Percentiles rank a stretch among this genome's conserved stretches.
phyloP scores from a whole-genome alignment of 2,888 invertebrate genomes.

The Nemotelus nigrinus region DNA sequence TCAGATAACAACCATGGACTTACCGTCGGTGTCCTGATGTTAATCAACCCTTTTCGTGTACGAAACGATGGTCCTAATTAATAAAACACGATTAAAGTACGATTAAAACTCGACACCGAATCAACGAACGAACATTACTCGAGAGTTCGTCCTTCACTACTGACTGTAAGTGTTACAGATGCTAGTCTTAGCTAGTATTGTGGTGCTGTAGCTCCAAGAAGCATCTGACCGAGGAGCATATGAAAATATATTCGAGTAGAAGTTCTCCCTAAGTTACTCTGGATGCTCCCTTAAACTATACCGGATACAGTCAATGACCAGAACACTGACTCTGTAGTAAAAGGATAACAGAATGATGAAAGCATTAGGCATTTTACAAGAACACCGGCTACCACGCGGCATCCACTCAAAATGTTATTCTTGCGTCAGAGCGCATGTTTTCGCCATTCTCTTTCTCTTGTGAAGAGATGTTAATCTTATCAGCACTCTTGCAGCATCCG shows the following conservation, averaged over 20 bases:
- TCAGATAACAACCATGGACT: too few relatives aligned
- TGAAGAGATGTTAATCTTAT: too few relatives aligned
- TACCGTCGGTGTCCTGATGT: too few relatives aligned
- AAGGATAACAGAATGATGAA: not conserved
- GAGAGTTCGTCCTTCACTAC: not conserved
- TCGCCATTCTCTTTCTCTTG: not conserved
- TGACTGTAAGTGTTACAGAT: too few relatives aligned
- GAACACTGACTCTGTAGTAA: slow-evolving; percentile 2
- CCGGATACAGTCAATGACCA: not conserved
- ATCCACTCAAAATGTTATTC: not conserved
- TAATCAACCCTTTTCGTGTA: too few relatives aligned
- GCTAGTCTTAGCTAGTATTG: not conserved
- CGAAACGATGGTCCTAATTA: too few relatives aligned
- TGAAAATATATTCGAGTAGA: too few relatives aligned
- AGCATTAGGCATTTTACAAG: not conserved
- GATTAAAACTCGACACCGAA: too few relatives aligned
- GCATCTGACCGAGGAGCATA: not conserved
- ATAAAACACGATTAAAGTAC: too few relatives aligned
- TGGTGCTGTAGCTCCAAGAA: not conserved
- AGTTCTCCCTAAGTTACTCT: not conserved
- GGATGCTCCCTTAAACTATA: slow-evolving; percentile 1
- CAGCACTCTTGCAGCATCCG: too few relatives aligned
- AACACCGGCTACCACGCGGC: slow-evolving; percentile 2
- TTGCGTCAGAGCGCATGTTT: not conserved
- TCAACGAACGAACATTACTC: not conserved